These are phyloP conservation scores for Ernsta delagoae DNA, from an alignment of 2,888 invertebrate species.

Conservation along the genomic window DNA sequence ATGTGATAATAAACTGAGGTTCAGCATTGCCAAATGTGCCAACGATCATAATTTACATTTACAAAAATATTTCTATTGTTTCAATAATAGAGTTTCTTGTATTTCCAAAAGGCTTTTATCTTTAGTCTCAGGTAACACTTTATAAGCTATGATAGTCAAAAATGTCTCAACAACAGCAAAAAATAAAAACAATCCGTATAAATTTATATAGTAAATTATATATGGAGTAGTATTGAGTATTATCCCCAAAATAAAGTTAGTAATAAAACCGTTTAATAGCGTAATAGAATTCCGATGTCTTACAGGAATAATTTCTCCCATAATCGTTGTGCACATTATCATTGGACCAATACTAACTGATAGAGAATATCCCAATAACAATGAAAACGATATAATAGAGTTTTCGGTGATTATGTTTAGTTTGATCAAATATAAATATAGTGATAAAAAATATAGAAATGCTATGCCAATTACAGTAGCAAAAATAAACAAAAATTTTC, in stretches of 20 bases:
- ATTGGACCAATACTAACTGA: slow-evolving; percentile 55
- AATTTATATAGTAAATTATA: slow-evolving; percentile 36
- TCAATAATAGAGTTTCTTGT: slow-evolving; percentile 27
- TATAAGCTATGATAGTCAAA: slow-evolving; percentile 38
- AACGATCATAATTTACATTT: too few species aligned
- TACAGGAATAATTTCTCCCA: slow-evolving; percentile 40
- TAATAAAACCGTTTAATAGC: slow-evolving; percentile 3
- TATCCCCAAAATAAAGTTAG: slow-evolving; percentile 26
- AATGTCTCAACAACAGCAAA: slow-evolving; percentile 37
- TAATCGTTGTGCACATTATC: slow-evolving; percentile 50
- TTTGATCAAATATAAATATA: slow-evolving; percentile 45
- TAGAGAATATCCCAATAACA: slow-evolving; percentile 56
- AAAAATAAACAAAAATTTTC: slow-evolving; percentile 49
- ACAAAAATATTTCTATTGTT: too few species aligned
- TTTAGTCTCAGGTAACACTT: slow-evolving; percentile 47
- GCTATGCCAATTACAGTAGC: slow-evolving; percentile 42
- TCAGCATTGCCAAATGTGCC: too few species aligned
- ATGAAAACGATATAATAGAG: slow-evolving; percentile 49
- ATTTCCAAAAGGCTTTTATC: slow-evolving; percentile 51
- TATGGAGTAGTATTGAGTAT: slow-evolving; percentile 38
- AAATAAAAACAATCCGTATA: slow-evolving; percentile 43
- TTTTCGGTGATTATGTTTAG: slow-evolving; percentile 43
- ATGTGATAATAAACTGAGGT: too few species aligned
- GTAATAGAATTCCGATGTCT: slow-evolving; percentile 34
- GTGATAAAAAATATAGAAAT: slow-evolving; percentile 43